Evolutionary conservation across 2,113 vertebrate species (phyloP).

Genomic region (Myrmecobius fasciatus): DNA sequence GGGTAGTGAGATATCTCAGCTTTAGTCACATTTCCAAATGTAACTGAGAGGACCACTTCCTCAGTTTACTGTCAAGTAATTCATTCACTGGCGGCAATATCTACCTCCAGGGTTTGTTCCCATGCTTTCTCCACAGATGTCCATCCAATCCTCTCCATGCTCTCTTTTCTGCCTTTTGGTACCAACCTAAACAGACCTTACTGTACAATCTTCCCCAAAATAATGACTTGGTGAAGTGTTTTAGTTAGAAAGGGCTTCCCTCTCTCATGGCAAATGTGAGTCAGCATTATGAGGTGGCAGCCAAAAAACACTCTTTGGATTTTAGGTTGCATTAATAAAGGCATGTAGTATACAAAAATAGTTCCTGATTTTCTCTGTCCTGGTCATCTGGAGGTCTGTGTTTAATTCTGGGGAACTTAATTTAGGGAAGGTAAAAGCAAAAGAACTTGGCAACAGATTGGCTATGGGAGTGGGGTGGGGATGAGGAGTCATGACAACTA

Average conservation of each 20-base stretch:
- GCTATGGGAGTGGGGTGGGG: not conserved
- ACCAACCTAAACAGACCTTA: not conserved
- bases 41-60: not conserved
- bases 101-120: not conserved
- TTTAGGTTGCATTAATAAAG: not conserved
- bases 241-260: slow-evolving; percentile 10
- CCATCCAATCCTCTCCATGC: not conserved
- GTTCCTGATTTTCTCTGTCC: not conserved
- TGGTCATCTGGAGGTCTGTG: not conserved
- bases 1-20: not conserved
- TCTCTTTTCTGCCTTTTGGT: not conserved
- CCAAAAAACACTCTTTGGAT: not conserved
- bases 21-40: not conserved
- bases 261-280: not conserved
- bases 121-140: not conserved
- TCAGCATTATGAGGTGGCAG: not conserved
- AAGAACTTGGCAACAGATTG: not conserved
- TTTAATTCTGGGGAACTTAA: not conserved
- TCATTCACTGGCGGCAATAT: not conserved
- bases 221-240: no score
- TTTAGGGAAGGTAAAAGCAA: not conserved
- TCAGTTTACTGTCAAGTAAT: not conserved
- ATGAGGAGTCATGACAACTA: not conserved
- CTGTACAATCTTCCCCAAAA: not conserved
- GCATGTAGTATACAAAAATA: not conserved